Evolutionary conservation across 1,140 invertebrate species (phyloP).

Genomic region (Spodoptera frugiperda): DNA sequence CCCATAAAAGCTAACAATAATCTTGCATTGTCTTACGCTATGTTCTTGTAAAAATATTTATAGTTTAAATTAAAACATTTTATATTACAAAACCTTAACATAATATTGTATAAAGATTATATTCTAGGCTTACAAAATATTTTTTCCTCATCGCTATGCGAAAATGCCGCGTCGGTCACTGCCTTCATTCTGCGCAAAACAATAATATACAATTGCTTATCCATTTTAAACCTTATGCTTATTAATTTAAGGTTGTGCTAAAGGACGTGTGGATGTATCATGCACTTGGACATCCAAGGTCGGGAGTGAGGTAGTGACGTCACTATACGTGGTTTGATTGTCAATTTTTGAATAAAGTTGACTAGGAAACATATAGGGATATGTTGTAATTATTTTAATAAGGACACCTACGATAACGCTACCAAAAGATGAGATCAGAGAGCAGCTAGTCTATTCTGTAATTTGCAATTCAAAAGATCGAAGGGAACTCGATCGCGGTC

Average conservation of each 20-base stretch:
- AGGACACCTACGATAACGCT: too few relatives aligned
- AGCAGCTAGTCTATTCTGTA: too few relatives aligned
- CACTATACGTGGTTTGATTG: neutral
- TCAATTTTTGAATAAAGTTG: neutral
- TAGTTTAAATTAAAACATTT: too few relatives aligned
- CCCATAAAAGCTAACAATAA: too few relatives aligned
- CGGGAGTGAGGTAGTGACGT: slow-evolving; percentile 23
- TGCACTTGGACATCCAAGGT: slow-evolving; percentile 33
- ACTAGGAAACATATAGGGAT: too few relatives aligned
- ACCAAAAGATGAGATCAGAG: too few relatives aligned
- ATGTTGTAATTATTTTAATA: too few relatives aligned
- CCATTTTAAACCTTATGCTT: neutral
- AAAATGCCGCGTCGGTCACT: slow-evolving; percentile 36
- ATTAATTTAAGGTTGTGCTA: neutral
- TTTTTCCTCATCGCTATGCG: slow-evolving; percentile 33
- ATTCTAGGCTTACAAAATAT: slow-evolving; percentile 18
- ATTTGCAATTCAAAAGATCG: too few relatives aligned
- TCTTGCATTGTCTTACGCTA: too few relatives aligned
- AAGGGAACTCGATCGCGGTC: too few relatives aligned
- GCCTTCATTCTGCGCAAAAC: neutral
- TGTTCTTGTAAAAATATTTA: too few relatives aligned
- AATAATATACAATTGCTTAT: neutral
- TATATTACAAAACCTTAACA: too few relatives aligned
- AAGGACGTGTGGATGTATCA: neutral
- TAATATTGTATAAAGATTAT: neutral